phyloP scores from a whole-genome alignment of 2,888 invertebrate species.

The Tenthredo mesomela region DNA sequence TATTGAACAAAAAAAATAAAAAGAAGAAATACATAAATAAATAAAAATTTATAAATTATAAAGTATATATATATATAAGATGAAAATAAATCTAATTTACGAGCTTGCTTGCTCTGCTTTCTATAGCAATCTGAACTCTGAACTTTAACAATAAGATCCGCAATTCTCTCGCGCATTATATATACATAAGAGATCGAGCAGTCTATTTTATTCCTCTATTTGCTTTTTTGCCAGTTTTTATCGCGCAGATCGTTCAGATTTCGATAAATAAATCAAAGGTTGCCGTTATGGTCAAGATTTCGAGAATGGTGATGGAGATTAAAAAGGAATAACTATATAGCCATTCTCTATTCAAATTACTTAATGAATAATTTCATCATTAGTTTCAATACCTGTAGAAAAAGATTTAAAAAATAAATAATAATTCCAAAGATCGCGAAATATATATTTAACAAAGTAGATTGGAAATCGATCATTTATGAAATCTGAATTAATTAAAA shows the following conservation, averaged over 20 bases:
- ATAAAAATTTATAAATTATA: neutral
- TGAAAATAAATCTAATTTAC: slow-evolving; percentile 12
- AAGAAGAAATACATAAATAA: neutral
- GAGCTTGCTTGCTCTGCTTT: slow-evolving; percentile 26
- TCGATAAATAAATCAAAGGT: neutral
- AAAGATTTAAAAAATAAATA: too few relatives aligned
- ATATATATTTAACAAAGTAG: neutral
- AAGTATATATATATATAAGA: neutral
- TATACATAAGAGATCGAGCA: neutral
- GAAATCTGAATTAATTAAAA: neutral
- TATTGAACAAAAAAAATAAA: neutral
- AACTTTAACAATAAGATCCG: slow-evolving; percentile 26
- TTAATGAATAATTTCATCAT: neutral
- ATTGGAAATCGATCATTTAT: neutral
- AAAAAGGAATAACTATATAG: neutral
- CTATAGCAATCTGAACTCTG: slow-evolving; percentile 31
- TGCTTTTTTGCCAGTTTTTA: neutral
- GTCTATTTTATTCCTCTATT: neutral
- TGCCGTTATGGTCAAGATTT: neutral
- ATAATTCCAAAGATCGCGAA: neutral
- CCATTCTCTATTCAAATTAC: too few relatives aligned
- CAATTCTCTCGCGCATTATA: slow-evolving; percentile 2
- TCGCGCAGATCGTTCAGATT: neutral
- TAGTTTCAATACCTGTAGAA: neutral
- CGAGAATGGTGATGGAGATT: neutral